These are phyloP conservation scores for Sussaba pulchella DNA, from an alignment of 2,888 invertebrate genomes.

Conservation along the genomic window DNA sequence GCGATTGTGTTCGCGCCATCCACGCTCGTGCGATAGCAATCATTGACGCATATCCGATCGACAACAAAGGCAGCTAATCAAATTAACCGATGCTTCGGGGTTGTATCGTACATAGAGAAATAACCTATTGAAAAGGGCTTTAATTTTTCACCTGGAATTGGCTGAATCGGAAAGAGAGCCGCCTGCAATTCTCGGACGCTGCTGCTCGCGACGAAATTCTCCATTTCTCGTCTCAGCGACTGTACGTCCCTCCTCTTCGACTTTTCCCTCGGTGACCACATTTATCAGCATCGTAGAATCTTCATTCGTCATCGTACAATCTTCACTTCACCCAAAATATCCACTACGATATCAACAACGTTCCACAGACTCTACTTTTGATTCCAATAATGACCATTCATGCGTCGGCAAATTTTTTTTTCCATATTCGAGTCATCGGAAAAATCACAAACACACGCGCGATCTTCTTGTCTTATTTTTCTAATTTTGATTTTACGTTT, in stretches of 20 bases:
- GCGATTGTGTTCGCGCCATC: slow-evolving; percentile 2
- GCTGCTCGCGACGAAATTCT: slow-evolving; percentile 75
- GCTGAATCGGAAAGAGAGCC: slow-evolving; percentile 87
- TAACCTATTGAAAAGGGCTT: not conserved
- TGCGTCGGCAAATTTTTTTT: not conserved
- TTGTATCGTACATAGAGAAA: not conserved
- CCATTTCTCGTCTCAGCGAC: slow-evolving; percentile 74
- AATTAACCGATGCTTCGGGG: not conserved
- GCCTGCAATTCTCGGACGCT: slow-evolving; percentile 89
- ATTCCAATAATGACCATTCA: not conserved
- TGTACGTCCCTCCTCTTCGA: not conserved
- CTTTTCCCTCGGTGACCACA: slow-evolving; percentile 38
- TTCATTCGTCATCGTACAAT: slow-evolving; percentile 67
- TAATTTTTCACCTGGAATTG: slow-evolving; percentile 77
- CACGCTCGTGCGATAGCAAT: not conserved
- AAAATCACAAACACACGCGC: no score
- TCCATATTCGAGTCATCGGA: no score
- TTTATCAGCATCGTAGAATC: slow-evolving; percentile 65
- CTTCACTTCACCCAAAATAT: slow-evolving; percentile 17
- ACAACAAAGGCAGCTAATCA: not conserved
- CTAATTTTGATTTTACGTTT: not conserved
- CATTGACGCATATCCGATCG: not conserved
- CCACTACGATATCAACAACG: not conserved
- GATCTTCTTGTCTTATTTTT: not conserved
- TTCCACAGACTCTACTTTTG: not conserved